Percentiles rank a stretch among this genome's conserved stretches.
Evolutionary conservation across 2,888 invertebrate genomes (phyloP).

Genomic region (Heliconius ethilla): DNA sequence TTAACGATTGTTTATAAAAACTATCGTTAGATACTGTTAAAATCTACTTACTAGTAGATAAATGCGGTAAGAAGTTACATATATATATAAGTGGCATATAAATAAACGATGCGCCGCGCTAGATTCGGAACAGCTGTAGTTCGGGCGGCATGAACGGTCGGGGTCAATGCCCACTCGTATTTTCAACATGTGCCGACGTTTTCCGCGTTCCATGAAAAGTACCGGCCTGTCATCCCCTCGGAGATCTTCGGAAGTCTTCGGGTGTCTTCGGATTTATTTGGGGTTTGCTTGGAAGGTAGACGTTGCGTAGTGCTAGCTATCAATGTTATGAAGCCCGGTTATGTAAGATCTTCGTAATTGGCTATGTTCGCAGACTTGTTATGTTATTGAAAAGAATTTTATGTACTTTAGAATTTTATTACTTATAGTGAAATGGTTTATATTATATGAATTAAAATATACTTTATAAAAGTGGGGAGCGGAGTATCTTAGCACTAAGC

Average conservation of each 20-base stretch:
- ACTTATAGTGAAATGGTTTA: neutral
- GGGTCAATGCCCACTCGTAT: conserved; percentile 80
- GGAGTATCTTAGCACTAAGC: neutral
- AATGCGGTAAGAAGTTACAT: conserved; percentile 46
- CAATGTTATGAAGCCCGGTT: neutral
- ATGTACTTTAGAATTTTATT: neutral
- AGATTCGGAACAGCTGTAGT: conserved; percentile 78
- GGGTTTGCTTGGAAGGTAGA: conserved; percentile 45
- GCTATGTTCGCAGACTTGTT: neutral
- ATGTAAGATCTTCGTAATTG: neutral
- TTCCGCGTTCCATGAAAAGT: conserved; percentile 81
- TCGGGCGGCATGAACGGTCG: conserved; percentile 69
- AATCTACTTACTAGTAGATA: conserved; percentile 52
- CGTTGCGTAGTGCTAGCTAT: neutral
- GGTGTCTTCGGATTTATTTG: conserved; percentile 50
- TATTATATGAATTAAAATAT: neutral
- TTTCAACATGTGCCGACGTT: conserved; percentile 81
- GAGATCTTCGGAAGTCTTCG: conserved; percentile 67
- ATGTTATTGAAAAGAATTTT: neutral
- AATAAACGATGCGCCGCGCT: conserved; percentile 71
- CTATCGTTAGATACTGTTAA: conserved; percentile 31
- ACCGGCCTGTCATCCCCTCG: conserved; percentile 75
- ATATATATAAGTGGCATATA: conserved; percentile 53
- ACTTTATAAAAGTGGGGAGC: neutral
- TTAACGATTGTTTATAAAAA: conserved; percentile 34